Base-by-base conservation (phyloP, 2,113 vertebrate genomes). In the Aythya baeri region DNA sequence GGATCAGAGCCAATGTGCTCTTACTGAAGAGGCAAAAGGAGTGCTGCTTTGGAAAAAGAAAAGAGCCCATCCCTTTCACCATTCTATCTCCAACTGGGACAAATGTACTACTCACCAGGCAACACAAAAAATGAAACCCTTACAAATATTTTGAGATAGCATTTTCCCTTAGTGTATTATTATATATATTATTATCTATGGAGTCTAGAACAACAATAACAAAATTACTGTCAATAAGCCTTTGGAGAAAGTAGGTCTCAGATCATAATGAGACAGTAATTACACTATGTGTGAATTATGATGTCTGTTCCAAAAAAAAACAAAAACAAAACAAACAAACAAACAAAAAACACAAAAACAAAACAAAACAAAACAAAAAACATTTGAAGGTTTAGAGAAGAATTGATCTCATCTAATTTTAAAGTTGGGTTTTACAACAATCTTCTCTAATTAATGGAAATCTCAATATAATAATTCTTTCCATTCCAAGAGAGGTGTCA, bases 51-150 rank as follows among this genome's bases (percentile, higher is more conserved):
- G 44, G 62, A 15, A 36, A 38, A 31, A 13, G 10, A 36, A 25
- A 50, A 7, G 25, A 49, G 7, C 14, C 50, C 85, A 21, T 34
- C 44, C 85, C 46, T 85, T 61, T 71, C 83, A 80, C 20, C 38
- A 13, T 2, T 6, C 9, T 9, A 0, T 20, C 27, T 91, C 46
- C 16, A 17, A 1, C 14, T 1, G 29, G 52, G 34, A 11, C 44
- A 46, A 61, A 58, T 1, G 8, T 22, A 17, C 36, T 41, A 12
- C 43, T 83, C 75, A 18, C 52, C 65, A 63, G 27, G 21, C 7
- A 12, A 44, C 29, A 2, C 2, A 3, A 20, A 55, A 9, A 16
- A 21, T 12, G 9, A 17, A 31, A 1, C 15, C 27, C 32, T 54
- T 3, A 0, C 36, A 50, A 68, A 58, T 3, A 1, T n/a, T 6